Base-by-base conservation (phyloP, 2,797 vertebrate species). In the Leptoclinus maculatus region DNA sequence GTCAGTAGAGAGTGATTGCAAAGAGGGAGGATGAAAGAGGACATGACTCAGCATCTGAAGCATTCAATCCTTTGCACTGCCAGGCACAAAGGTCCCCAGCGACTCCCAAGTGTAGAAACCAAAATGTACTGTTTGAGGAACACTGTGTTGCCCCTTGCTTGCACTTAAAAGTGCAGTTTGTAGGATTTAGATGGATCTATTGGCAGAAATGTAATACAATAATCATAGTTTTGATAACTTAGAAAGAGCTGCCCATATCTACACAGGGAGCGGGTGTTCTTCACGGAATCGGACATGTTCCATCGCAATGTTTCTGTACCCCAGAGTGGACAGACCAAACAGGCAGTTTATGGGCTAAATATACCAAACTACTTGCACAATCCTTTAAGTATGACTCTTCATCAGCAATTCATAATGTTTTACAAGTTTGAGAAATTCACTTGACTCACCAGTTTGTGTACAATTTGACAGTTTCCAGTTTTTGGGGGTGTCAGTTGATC, bases 1-100 rank as follows among this genome's bases (percentile, higher is more conserved):
- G 80, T 86, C 85, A 66, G 64, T 12, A 56, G 70, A 80, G 71
- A 81, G 70, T 74, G 82, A 88, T 78, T 76, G 74, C 39, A n/a
- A 62, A 53, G 66, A 57, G 23, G 17, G 45, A 72, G 43, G 47
- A 78, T 67, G 58, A 82, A 71, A 56, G 56, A 62, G 45, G 45
- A 56, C 76, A 78, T 82, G 66, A 89, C 82, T 90, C 82, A 66
- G 86, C 88, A 76, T 83, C 66, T 56, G 8, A 77, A 27, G 56
- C 60, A 32, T 71, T 68, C 23, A 25, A 64, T 82, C 32, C 32
- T 60, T 77, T 78, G 76, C 72, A 63, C 53, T 71, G 64, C 27
- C 47, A 45, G 29, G 23, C 54, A 29, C 4, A 10, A 54, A 69
- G 36, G 29, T 68, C 79, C 68, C 60, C 53, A 67, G 53, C 57